These are phyloP conservation scores for Oceanites oceanicus DNA, from an alignment of 2,113 vertebrate genomes.

Conservation along the genomic window DNA sequence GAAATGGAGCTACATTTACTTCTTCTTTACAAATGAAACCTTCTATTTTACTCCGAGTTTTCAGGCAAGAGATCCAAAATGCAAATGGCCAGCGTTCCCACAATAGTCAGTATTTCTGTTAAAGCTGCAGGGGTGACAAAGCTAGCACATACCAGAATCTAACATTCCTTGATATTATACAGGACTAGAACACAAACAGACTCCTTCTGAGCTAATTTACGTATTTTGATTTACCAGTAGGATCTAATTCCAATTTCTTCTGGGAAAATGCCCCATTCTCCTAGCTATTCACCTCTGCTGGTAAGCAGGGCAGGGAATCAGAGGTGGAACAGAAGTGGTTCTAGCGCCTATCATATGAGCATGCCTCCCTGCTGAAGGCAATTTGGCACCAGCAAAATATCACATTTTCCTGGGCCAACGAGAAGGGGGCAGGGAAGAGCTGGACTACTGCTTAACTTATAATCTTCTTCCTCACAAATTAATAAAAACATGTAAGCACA, in stretches of 20 bases:
- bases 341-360: fast-evolving
- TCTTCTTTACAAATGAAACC: neutral
- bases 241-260: neutral
- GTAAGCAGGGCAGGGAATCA: neutral
- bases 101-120: neutral
- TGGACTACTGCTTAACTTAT: neutral
- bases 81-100: neutral
- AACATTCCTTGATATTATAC: neutral
- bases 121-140: neutral
- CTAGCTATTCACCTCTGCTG: neutral
- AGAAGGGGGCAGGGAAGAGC: neutral
- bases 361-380: neutral
- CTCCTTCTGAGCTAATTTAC: neutral
- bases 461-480: neutral
- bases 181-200: neutral
- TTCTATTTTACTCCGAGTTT: neutral
- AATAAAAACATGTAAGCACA: neutral
- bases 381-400: neutral
- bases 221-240: neutral
- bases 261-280: neutral
- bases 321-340: neutral
- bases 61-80: neutral
- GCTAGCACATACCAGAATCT: neutral
- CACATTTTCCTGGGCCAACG: neutral
- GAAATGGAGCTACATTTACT: neutral